These are phyloP conservation scores for Plutomurus gul DNA, from an alignment of 1,140 invertebrate genomes.

Conservation along the genomic window DNA sequence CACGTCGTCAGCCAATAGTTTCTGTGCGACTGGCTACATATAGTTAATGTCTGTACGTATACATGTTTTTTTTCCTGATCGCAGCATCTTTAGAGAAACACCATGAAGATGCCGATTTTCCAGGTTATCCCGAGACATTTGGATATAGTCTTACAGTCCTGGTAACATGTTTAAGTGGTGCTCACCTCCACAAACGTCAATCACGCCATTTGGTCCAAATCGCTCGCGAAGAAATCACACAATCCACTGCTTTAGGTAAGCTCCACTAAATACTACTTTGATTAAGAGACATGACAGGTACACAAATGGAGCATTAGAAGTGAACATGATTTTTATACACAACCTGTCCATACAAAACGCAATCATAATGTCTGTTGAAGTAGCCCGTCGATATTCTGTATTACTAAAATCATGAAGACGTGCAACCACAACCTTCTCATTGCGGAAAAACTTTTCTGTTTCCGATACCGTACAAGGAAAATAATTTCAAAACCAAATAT, in stretches of 20 bases:
- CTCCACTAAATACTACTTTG: background rate
- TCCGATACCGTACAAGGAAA: too few species aligned
- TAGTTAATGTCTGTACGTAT: background rate
- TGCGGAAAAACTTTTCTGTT: too few species aligned
- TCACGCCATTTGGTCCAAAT: conserved; percentile 76
- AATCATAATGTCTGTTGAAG: too few species aligned
- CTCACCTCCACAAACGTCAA: conserved; percentile 76
- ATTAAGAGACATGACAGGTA: too few species aligned
- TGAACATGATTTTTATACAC: too few species aligned
- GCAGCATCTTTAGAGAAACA: conserved; percentile 66
- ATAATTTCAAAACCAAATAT: too few species aligned
- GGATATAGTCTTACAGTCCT: conserved; percentile 71
- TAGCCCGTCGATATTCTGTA: too few species aligned
- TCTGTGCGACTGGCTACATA: background rate
- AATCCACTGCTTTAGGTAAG: conserved; percentile 36
- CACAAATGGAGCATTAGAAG: too few species aligned
- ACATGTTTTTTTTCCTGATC: background rate
- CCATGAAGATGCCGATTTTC: conserved; percentile 64
- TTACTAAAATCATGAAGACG: too few species aligned
- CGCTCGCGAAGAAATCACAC: conserved; percentile 62
- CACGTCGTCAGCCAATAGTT: background rate
- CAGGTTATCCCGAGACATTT: conserved; percentile 57
- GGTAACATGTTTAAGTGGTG: conserved; percentile 76
- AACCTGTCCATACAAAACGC: too few species aligned
- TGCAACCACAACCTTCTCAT: too few species aligned